A percentile compares a stretch with the other conserved stretches of the same genome.
These are phyloP conservation scores for Buteo buteo DNA, from an alignment of 2,113 vertebrate genomes.

Conservation along the genomic window DNA sequence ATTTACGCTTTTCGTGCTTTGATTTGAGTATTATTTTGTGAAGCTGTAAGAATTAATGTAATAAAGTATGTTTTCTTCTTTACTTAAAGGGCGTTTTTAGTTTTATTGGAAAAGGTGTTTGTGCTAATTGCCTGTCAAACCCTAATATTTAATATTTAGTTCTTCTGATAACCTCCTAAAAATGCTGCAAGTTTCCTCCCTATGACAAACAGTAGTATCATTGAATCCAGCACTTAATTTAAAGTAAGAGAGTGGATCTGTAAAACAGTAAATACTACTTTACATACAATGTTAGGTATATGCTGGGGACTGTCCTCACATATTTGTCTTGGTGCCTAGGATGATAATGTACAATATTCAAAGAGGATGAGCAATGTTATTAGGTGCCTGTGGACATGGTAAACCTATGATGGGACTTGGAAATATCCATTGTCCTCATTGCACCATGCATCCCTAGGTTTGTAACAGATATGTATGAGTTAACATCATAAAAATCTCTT, in stretches of 20 bases:
- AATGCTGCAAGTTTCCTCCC: not conserved
- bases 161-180: not conserved
- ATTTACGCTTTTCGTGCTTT: not conserved
- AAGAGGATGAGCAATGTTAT: not conserved
- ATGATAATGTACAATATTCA: not conserved
- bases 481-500: not conserved
- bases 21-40: not conserved
- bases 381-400: not conserved
- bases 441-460: not conserved
- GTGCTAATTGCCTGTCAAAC: constrained; percentile 12
- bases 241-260: not conserved
- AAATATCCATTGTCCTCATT: not conserved
- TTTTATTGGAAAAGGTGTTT: not conserved
- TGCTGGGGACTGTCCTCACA: not conserved
- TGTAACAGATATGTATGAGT: not conserved
- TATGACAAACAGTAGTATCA: not conserved
- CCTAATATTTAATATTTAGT: not conserved
- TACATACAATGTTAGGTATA: not conserved
- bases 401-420: not conserved
- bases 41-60: not conserved
- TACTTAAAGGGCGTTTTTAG: not conserved
- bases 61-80: not conserved
- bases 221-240: not conserved
- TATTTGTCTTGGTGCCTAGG: not conserved
- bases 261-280: not conserved